phyloP scores from a whole-genome alignment of 1,140 invertebrate species.

The Dinothrombium tinctorium region DNA sequence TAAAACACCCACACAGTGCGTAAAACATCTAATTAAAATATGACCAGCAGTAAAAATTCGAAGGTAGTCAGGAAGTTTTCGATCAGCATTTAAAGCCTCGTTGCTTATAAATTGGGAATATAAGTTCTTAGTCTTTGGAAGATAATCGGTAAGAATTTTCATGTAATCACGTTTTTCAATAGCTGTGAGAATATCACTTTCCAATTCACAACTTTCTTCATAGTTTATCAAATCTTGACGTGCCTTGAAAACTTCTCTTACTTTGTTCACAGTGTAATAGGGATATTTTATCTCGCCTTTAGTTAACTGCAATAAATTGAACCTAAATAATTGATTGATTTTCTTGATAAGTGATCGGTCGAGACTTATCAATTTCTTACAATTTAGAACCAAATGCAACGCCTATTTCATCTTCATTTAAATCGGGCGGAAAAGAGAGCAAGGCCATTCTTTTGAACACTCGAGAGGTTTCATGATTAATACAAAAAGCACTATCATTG shows the following conservation, averaged over 20 bases:
- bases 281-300: constrained; percentile 26
- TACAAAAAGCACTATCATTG: constrained; percentile 1
- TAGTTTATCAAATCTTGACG: constrained; percentile 23
- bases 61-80: constrained; percentile 23
- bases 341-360: constrained; percentile 2
- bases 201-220: constrained; percentile 18
- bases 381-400: constrained; percentile 10
- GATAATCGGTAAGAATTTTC: constrained; percentile 15
- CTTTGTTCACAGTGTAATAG: constrained; percentile 22
- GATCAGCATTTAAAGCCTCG: constrained; percentile 6
- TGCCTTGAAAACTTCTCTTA: constrained; percentile 21
- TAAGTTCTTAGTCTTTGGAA: constrained; percentile 11
- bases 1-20: constrained; percentile 24
- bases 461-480: constrained; percentile 2
- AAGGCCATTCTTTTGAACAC: constrained; percentile 21
- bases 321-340: constrained; percentile 22
- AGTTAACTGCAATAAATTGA: constrained; percentile 26
- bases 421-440: constrained; percentile 24
- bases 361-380: constrained; percentile 5
- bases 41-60: constrained; percentile 25
- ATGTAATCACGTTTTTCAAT: constrained; percentile 19
- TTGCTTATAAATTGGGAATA: constrained; percentile 6
- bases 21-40: constrained; percentile 22
- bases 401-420: constrained; percentile 22
- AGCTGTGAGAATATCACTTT: constrained; percentile 16